Base-by-base conservation (phyloP, 2,888 invertebrate species). In the Hirtodrosophila trivittata region DNA sequence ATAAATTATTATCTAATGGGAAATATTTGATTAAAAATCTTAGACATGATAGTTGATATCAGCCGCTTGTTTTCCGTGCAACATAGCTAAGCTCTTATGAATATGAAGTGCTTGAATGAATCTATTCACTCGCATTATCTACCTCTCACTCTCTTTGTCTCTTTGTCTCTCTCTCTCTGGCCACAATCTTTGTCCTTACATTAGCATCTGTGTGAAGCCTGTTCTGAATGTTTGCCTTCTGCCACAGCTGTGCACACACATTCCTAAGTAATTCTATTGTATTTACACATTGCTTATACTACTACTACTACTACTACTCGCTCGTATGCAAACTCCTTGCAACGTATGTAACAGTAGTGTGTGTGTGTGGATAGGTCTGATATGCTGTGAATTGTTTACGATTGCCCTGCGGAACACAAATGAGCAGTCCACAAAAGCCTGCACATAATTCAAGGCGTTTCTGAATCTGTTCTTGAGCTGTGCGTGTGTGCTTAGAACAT, bases 361-460 rank as follows among this genome's bases (percentile, higher is more conserved):
- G 43, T 18, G 14, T 13, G 12, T 41, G 21, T 42, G n/a, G 25
- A 18, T 13, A 30, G 50, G 16, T 12, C 13, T 33, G 10, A 51
- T 35, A 18, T 37, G 43, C 41, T 56, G 56, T 32, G 18, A 47
- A 58, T 51, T 52, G 63, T 58, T 70, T 60, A 58, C 55, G 43
- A 25, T 47, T 55, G 25, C 45, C 51, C 55, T 35, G 50, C 14
- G 28, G 28, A 46, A 41, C 49, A 49, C 28, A 70, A 70, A 70
- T 70, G 66, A 66, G 56, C 66, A 70, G 50, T 45, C 42, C 14
- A 25, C 30, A 66, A 37, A 18, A 45, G 52, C 43, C 35, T 21
- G 30, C n/a, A 38, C 54, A 71, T 71, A 71, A 70, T 62, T 66
- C 60, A 60, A 62, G 66, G 46, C 71, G 42, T 45, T 62, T 41